phyloP scores from a whole-genome alignment of 37 sponge, comb jelly and placozoan genomes.

The Spongia lamella region DNA sequence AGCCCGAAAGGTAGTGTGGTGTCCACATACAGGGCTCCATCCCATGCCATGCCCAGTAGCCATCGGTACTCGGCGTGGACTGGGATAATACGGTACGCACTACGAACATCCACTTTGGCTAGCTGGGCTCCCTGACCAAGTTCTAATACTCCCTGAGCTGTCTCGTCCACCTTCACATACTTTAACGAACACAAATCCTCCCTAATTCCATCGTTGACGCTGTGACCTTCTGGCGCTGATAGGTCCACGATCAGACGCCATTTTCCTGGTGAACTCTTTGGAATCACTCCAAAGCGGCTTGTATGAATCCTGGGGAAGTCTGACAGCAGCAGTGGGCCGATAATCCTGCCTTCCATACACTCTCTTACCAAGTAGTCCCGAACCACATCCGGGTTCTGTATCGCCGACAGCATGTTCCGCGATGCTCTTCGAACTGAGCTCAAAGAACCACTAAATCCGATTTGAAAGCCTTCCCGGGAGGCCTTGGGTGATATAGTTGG shows the following conservation, averaged over 20 bases:
- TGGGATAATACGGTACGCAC: constrained; percentile 12
- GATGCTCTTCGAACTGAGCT: background rate
- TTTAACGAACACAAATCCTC: constrained; percentile 9
- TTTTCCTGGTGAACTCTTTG: constrained; percentile 21
- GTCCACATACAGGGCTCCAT: background rate
- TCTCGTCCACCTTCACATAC: constrained; percentile 22
- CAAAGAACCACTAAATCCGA: background rate
- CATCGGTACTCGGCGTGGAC: constrained; percentile 14
- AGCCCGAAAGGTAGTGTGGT: constrained; percentile 28
- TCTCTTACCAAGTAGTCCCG: constrained; percentile 4
- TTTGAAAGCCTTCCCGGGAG: background rate
- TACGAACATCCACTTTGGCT: constrained; percentile 25
- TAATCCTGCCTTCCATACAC: background rate
- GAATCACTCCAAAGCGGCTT: constrained; percentile 27
- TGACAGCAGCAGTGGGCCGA: too few relatives aligned
- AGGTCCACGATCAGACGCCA: constrained; percentile 34
- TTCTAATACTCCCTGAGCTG: constrained; percentile 8
- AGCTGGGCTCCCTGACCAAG: background rate
- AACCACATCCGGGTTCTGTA: constrained; percentile 9
- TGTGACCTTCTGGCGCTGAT: constrained; percentile 2
- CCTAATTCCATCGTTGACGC: constrained; percentile 32
- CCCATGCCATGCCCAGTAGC: constrained; percentile 1
- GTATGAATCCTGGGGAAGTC: constrained; percentile 1
- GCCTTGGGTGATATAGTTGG: background rate
- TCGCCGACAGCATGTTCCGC: constrained; percentile 9